Evolutionary conservation across 2,888 invertebrate species (phyloP), one percentile per base, ranked within the genome.

Genomic region (Empis stercorea): DNA sequence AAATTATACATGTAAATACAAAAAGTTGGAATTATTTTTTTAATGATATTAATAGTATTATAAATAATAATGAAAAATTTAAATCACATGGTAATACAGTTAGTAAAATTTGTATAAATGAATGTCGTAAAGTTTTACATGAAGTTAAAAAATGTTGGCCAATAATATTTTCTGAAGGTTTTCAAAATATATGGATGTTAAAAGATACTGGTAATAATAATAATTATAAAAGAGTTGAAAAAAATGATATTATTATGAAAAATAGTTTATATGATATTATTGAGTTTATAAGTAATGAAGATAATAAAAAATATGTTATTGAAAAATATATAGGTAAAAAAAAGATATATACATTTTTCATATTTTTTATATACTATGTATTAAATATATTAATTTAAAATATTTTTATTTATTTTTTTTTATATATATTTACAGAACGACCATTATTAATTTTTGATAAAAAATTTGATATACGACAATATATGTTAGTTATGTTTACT

Each of bases 381-480:
- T n/a, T n/a, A n/a, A n/a, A n/a, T n/a, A n/a, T n/a, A n/a, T n/a
- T n/a, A n/a, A n/a, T n/a, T n/a, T n/a, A n/a, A n/a, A n/a, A n/a
- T n/a, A n/a, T n/a, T n/a, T n/a, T n/a, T n/a, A n/a, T n/a, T n/a
- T n/a, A n/a, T n/a, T n/a, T n/a, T n/a, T n/a, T n/a, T n/a, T n/a
- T n/a, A n/a, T n/a, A n/a, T n/a, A n/a, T n/a, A n/a, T 20, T 20
- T 20, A 20, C 20, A 86, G 87, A 88, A 70, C 79, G 82, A 41
- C 92, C 92, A 1, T 65, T 89, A 40, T 67, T 93, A 40, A 79
- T 93, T 37, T 76, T 87, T 62, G 80, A 83, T 51, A 89, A 88
- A 1, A 93, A 93, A 71, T 93, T 93, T 63, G 92, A 93, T 68
- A n/a, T n/a, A n/a, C n/a, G n/a, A n/a, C n/a, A n/a, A n/a, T n/a